Conservation (phyloP, 2,797 vertebrate genomes). For the Sphaeramia orbicularis region DNA sequence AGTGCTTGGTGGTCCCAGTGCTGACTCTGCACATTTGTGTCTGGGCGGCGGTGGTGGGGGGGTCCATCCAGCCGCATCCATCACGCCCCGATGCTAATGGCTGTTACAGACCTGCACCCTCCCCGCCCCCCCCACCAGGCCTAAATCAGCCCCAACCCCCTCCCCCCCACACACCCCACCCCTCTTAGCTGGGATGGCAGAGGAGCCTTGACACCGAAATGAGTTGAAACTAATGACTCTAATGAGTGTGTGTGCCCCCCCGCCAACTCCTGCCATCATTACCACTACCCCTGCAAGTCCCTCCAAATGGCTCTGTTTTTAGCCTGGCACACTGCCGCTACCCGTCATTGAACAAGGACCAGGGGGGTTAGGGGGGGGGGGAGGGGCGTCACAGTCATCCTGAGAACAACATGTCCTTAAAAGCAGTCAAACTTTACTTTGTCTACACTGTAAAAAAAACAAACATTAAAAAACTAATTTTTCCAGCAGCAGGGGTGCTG, state of each 20-base stretch:
- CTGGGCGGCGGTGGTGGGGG: too few relatives aligned
- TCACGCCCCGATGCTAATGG: conserved; percentile 73
- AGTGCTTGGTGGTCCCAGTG: conserved; percentile 34
- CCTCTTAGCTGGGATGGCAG: conserved; percentile 53
- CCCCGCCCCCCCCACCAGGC: conserved; percentile 22
- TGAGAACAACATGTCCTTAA: conserved; percentile 16
- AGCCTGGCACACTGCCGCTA: conserved; percentile 52
- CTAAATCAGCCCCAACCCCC: conserved; percentile 19
- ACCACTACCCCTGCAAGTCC: conserved; percentile 61
- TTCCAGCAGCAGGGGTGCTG: too few relatives aligned
- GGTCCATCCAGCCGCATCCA: conserved; percentile 65
- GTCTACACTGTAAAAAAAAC: conserved; percentile 3
- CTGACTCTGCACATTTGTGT: conserved; percentile 66
- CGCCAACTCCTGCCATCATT: conserved; percentile 67
- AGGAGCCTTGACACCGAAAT: conserved; percentile 74
- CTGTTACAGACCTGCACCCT: conserved; percentile 50
- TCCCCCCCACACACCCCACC: background rate
- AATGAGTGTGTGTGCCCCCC: conserved; percentile 72
- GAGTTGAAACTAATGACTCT: conserved; percentile 77
- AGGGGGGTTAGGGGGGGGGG: background rate
- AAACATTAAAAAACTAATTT: too few relatives aligned
- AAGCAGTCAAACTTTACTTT: conserved; percentile 15
- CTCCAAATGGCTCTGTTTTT: conserved; percentile 67
- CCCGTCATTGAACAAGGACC: conserved; percentile 41
- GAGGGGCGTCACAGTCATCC: conserved; percentile 23